phyloP scores from a whole-genome alignment of 2,797 vertebrate species.

The Champsocephalus gunnari region DNA sequence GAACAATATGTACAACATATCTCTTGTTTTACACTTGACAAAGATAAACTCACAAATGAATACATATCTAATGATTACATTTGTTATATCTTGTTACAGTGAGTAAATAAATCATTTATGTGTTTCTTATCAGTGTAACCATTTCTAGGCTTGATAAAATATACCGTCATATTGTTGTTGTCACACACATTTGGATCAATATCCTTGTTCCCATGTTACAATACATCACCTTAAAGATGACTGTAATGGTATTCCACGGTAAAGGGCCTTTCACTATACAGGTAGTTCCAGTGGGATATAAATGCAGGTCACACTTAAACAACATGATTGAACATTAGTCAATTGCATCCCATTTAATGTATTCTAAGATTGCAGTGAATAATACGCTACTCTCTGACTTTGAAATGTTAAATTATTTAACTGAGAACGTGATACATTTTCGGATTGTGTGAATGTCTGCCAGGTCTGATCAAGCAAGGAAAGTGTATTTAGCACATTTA shows the following conservation, averaged over 20 bases:
- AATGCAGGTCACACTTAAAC: slow-evolving; percentile 2
- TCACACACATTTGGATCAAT: background rate
- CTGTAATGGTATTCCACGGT: background rate
- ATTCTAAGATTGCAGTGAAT: background rate
- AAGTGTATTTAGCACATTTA: background rate
- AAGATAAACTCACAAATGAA: background rate
- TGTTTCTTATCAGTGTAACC: background rate
- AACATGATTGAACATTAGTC: slow-evolving; percentile 21
- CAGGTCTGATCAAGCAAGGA: background rate
- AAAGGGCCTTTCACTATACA: background rate
- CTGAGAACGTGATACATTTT: background rate
- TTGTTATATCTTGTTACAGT: background rate
- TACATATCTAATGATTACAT: background rate
- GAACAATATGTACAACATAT: background rate
- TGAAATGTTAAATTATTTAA: background rate
- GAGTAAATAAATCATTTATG: background rate
- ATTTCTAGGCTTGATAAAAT: background rate
- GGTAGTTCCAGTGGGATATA: background rate
- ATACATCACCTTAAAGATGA: slow-evolving; percentile 16
- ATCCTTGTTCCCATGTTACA: background rate
- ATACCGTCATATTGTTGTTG: background rate
- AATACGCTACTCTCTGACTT: background rate
- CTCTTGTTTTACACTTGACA: background rate
- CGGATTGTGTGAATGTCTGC: background rate
- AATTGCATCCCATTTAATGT: background rate